A percentile compares a stretch with the other conserved stretches of the same genome.
Conservation (phyloP, 2,888 invertebrate genomes). For the Drosophila pseudotakahashii region DNA sequence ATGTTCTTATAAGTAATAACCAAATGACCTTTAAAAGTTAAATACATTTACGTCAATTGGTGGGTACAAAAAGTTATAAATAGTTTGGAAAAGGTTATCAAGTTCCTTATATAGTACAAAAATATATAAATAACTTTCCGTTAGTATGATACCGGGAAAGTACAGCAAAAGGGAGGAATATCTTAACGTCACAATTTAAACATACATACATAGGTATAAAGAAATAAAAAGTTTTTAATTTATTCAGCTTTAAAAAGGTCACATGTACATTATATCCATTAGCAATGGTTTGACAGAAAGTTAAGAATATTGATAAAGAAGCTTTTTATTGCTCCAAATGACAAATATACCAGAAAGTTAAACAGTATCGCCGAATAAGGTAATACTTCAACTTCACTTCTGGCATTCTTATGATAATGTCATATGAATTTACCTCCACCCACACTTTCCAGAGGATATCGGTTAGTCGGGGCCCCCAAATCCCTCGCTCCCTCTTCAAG, state of each 20-base stretch:
- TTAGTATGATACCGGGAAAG: background rate
- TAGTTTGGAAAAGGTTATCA: background rate
- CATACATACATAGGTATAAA: too few relatives aligned
- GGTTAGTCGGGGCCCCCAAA: conserved; percentile 2
- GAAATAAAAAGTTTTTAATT: background rate
- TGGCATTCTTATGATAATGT: conserved; percentile 19
- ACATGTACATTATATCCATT: background rate
- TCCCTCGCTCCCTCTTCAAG: conserved; percentile 7
- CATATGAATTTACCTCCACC: conserved; percentile 3
- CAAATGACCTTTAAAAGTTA: too few relatives aligned
- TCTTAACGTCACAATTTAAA: background rate
- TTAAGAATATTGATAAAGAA: conserved; percentile 3
- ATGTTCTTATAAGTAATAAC: too few relatives aligned
- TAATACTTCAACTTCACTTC: background rate
- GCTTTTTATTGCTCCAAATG: background rate
- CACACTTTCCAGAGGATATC: conserved; percentile 14
- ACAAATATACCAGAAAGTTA: conserved; percentile 14
- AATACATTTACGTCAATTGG: too few relatives aligned
- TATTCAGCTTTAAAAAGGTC: background rate
- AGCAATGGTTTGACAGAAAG: conserved; percentile 1
- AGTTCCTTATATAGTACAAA: background rate
- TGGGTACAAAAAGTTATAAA: background rate
- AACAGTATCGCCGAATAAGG: conserved; percentile 9
- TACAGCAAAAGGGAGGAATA: conserved; percentile 1
- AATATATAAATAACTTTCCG: background rate